Evolutionary conservation across 2,888 invertebrate genomes (phyloP).

Genomic region (Vanessa cardui): DNA sequence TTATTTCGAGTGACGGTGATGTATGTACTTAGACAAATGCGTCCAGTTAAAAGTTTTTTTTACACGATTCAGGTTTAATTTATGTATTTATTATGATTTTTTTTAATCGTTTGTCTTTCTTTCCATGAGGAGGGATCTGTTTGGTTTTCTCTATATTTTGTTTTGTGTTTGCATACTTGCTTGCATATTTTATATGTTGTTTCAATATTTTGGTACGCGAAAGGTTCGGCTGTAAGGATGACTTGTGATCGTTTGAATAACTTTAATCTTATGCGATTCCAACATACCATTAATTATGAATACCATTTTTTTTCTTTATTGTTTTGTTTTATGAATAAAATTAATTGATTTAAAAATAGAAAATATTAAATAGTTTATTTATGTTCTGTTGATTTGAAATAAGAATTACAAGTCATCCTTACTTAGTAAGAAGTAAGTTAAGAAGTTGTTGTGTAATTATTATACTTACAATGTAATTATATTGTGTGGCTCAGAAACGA

Average conservation of each 20-base stretch:
- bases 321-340: background rate
- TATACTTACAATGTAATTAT: conserved; percentile 27
- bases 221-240: conserved; percentile 33
- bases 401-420: conserved; percentile 24
- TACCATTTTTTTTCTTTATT: background rate
- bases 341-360: no score
- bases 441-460: conserved; percentile 41
- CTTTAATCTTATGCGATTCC: no score
- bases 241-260: conserved; percentile 24
- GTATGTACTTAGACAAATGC: conserved; percentile 67
- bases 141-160: conserved; percentile 18
- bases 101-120: conserved; percentile 28
- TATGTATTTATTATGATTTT: conserved; percentile 38
- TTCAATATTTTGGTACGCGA: conserved; percentile 48
- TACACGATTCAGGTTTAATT: conserved; percentile 38
- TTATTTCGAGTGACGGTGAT: conserved; percentile 49
- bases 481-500: conserved; percentile 19
- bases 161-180: conserved; percentile 44
- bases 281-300: no score
- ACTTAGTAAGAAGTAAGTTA: conserved; percentile 28
- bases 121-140: conserved; percentile 12
- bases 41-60: conserved; percentile 52
- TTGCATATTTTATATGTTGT: conserved; percentile 49
- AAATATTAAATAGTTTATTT: no score
- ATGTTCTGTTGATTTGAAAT: no score